Evolutionary conservation across 2,888 invertebrate genomes (phyloP), one percentile per base, ranked within the genome.

Genomic region (Megaustenia siamemsis): DNA sequence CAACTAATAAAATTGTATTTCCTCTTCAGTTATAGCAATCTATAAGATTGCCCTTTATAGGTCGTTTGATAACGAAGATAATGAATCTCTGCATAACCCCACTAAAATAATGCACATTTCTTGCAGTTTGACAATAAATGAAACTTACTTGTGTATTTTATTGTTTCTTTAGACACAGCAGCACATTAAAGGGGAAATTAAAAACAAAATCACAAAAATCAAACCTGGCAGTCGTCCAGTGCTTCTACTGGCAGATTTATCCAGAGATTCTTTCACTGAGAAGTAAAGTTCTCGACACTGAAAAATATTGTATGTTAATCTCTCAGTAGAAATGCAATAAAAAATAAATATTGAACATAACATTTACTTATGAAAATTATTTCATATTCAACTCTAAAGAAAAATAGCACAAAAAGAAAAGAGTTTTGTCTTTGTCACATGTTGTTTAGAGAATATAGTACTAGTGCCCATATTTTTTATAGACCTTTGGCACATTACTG

Each of bases 181-280:
- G 32, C 10, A 32, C 32, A 63, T 32, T 8, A 63, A 28, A 63
- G 18, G 32, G 2, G 15, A 77, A 40, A 18, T 12, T 38, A 4
- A 75, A 32, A 73, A 45, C 4, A 69, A 35, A 75, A 1, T n/a
- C 53, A 32, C n/a, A 66, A 28, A 73, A 60, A n/a, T 45, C 82
- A 60, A 88, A 93, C 95, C 95, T 89, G 95, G 94, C 79, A 95
- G 91, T 90, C 91, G 92, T 45, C 94, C 94, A 89, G 94, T 96
- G 66, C 96, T 96, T 82, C 96, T 94, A 0, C 96, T 95, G 1
- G 96, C 96, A 4, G 96, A 96, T 89, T 96, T 95, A 94, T 99
- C 99, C 98, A 99, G 99, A 24, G 99, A 97, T 91, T 98, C 97
- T 94, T 99, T 99, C 92, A 99, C 98, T 94, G 98, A 98, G 95